Conservation (phyloP, 2,113 vertebrate species). For the Sisor rabdophorus region DNA sequence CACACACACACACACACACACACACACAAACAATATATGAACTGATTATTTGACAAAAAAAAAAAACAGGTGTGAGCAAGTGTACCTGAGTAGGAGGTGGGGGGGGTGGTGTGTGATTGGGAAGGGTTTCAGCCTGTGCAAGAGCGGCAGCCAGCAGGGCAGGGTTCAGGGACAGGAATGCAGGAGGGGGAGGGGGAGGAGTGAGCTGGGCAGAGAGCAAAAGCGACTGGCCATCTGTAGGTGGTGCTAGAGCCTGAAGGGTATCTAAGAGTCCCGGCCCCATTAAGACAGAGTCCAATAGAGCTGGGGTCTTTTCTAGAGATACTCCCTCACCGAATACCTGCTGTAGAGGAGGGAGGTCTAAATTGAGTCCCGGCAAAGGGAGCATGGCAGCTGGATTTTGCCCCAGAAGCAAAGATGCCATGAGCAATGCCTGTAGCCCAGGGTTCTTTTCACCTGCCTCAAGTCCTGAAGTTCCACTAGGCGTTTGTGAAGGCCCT, state of each 20-base stretch:
- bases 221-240: conserved; percentile 62
- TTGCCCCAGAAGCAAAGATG: conserved; percentile 75
- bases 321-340: conserved; percentile 67
- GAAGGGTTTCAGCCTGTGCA: conserved; percentile 56
- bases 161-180: conserved; percentile 47
- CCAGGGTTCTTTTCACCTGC: conserved; percentile 60
- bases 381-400: conserved; percentile 73
- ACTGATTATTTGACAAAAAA: neutral
- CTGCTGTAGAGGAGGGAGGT: conserved; percentile 69
- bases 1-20: no score
- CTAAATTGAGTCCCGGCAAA: conserved; percentile 68
- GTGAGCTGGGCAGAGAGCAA: conserved; percentile 53
- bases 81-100: conserved; percentile 53
- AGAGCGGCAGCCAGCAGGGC: conserved; percentile 49
- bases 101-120: conserved; percentile 63
- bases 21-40: no score
- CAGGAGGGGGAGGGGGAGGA: conserved; percentile 47
- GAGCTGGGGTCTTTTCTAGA: conserved; percentile 65
- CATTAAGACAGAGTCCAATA: conserved; percentile 74
- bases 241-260: conserved; percentile 69
- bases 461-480: conserved; percentile 59
- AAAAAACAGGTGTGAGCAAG: neutral
- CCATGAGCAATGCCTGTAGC: conserved; percentile 71
- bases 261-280: conserved; percentile 74
- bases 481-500: conserved; percentile 42